Conservation (phyloP, 2,797 vertebrate genomes). For the Siniperca obscura region DNA sequence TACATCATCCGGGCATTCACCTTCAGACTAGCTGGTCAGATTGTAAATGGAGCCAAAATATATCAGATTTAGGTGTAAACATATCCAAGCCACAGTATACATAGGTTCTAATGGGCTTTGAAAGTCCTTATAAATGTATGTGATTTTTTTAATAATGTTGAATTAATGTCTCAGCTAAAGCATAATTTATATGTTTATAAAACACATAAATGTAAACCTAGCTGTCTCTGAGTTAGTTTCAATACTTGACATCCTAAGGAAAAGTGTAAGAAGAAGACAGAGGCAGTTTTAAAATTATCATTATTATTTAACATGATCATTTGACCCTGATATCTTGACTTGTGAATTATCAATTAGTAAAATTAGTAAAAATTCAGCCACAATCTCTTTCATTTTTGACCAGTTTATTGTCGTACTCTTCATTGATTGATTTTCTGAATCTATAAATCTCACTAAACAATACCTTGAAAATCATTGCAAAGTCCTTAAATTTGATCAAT, state of each 20-base stretch:
- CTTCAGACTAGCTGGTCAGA: conserved; percentile 17
- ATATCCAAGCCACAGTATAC: not conserved
- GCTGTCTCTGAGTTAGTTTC: not conserved
- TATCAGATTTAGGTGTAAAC: conserved; percentile 31
- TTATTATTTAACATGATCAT: not conserved
- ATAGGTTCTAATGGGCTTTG: not conserved
- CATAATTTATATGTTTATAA: conserved; percentile 14
- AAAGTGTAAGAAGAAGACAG: not conserved
- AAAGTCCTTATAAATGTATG: not conserved
- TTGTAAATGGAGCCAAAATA: conserved; percentile 23
- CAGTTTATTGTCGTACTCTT: not conserved
- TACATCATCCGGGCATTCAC: conserved; percentile 11
- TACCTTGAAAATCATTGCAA: not conserved
- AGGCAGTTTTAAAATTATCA: not conserved
- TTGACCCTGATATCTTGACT: not conserved
- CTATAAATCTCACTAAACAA: not conserved
- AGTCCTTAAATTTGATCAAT: not conserved
- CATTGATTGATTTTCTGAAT: too few species aligned
- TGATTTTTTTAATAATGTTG: not conserved
- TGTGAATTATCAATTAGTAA: too few species aligned
- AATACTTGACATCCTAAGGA: not conserved
- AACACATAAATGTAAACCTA: not conserved
- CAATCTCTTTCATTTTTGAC: not conserved
- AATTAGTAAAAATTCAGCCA: not conserved
- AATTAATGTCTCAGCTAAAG: not conserved